Evolutionary conservation across 2,797 vertebrate species (phyloP).

Genomic region (Semotilus atromaculatus): DNA sequence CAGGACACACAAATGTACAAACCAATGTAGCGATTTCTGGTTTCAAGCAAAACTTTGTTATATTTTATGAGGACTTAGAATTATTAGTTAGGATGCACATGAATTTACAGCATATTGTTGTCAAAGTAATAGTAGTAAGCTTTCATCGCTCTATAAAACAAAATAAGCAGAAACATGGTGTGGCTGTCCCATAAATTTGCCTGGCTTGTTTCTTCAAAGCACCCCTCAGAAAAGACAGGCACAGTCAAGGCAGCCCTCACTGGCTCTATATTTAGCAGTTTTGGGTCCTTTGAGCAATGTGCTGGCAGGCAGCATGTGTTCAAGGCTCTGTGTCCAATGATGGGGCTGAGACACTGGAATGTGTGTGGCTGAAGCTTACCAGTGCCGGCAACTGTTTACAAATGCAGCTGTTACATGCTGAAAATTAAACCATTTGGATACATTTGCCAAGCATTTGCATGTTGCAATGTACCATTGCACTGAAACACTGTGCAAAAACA

Average conservation of each 20-base stretch:
- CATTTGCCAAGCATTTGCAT: not conserved
- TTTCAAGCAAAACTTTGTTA: not conserved
- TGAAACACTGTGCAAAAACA: not conserved
- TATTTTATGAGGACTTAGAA: not conserved
- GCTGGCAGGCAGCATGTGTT: conserved; percentile 79
- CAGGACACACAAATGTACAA: not conserved
- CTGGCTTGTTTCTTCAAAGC: not conserved
- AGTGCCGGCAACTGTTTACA: conserved; percentile 63
- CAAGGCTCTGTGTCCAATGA: conserved; percentile 75
- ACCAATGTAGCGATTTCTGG: not conserved
- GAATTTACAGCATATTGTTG: not conserved
- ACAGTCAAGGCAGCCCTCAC: conserved; percentile 66
- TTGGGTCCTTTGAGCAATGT: conserved; percentile 87
- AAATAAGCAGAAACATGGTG: not conserved
- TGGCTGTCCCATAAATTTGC: conserved; percentile 6
- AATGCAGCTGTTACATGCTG: conserved; percentile 47
- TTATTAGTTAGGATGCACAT: not conserved
- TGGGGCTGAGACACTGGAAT: conserved; percentile 72
- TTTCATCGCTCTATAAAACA: not conserved
- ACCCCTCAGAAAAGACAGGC: conserved; percentile 64
- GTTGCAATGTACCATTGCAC: not conserved
- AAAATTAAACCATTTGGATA: conserved; percentile 19
- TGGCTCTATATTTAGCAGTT: conserved; percentile 91
- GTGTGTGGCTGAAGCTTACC: conserved; percentile 65
- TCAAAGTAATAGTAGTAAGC: not conserved